Conservation (phyloP, 2,113 vertebrate species). For the Corythaixoides concolor region DNA sequence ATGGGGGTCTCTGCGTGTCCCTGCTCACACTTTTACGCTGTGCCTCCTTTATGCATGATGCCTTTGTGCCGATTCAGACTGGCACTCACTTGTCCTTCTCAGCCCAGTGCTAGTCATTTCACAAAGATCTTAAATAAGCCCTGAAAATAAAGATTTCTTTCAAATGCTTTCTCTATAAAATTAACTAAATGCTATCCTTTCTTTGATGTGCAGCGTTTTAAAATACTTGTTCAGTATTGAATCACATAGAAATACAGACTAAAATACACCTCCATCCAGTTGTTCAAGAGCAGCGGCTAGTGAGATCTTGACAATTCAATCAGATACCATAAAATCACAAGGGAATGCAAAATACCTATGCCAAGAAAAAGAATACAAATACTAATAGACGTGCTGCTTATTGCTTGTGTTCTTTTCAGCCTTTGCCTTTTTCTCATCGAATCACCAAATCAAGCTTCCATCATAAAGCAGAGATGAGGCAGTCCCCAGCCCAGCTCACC, state of each 20-base stretch:
- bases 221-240: background rate
- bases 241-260: background rate
- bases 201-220: background rate
- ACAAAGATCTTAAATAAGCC: background rate
- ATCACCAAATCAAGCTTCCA: background rate
- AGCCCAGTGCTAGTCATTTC: background rate
- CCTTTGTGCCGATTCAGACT: background rate
- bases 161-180: background rate
- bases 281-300: background rate
- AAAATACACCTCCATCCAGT: background rate
- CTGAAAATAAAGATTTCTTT: background rate
- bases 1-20: background rate
- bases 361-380: background rate
- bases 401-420: background rate
- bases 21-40: background rate
- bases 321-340: background rate
- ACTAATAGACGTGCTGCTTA: background rate
- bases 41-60: background rate
- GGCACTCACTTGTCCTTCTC: background rate
- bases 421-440: background rate
- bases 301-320: background rate
- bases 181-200: background rate
- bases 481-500: background rate
- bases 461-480: accelerated
- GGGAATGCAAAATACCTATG: background rate